Evolutionary conservation across 1,140 invertebrate genomes (phyloP).

Genomic region (Drosophila carrolli): DNA sequence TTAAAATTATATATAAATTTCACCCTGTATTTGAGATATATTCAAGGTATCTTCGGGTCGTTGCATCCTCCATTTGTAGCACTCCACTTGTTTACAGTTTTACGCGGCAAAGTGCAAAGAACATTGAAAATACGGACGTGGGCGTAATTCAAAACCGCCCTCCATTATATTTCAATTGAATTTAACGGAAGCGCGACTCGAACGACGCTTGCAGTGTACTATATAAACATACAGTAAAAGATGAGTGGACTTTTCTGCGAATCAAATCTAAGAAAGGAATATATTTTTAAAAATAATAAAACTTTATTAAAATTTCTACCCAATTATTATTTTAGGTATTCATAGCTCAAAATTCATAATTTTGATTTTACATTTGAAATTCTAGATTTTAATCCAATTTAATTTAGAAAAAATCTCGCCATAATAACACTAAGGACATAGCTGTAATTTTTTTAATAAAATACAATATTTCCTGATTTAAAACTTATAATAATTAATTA

Average conservation of each 20-base stretch:
- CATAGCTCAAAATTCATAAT: neutral
- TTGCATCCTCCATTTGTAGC: neutral
- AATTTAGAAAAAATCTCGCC: too few relatives aligned
- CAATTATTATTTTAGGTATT: too few relatives aligned
- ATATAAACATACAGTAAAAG: slow-evolving; percentile 9
- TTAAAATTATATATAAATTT: too few relatives aligned
- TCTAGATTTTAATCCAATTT: too few relatives aligned
- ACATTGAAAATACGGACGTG: slow-evolving; percentile 26
- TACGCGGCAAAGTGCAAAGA: slow-evolving; percentile 19
- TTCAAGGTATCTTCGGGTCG: slow-evolving; percentile 8
- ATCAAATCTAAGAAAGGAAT: neutral
- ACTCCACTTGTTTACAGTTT: slow-evolving; percentile 30
- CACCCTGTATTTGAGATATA: neutral
- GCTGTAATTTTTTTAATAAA: neutral
- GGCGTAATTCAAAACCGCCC: slow-evolving; percentile 72
- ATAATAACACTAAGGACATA: too few relatives aligned
- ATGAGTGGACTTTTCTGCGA: neutral
- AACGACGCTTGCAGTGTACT: slow-evolving; percentile 19
- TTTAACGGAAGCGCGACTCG: slow-evolving; percentile 67
- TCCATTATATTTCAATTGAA: slow-evolving; percentile 79
- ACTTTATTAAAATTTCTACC: too few relatives aligned
- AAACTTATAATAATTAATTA: too few relatives aligned
- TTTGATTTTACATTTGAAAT: neutral
- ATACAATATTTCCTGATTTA: neutral
- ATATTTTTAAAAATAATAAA: neutral